phyloP scores from a whole-genome alignment of 2,888 invertebrate species.

The Leuctra nigra region DNA sequence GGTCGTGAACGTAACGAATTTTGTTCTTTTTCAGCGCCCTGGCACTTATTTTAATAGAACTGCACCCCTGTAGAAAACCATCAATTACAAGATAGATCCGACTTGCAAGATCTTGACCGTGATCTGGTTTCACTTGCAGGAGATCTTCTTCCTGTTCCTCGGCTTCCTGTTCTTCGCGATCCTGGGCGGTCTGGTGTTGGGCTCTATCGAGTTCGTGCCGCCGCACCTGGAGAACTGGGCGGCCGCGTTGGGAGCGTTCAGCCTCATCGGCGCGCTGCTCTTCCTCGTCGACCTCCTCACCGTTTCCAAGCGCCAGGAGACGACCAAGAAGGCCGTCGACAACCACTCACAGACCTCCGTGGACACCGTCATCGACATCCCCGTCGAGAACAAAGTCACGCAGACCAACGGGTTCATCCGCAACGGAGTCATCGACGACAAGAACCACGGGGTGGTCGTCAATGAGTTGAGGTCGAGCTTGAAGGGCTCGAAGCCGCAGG shows the following conservation, averaged over 20 bases:
- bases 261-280: conserved; percentile 57
- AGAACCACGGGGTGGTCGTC: conserved; percentile 12
- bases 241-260: conserved; percentile 59
- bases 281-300: conserved; percentile 57
- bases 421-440: neutral
- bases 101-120: too few species aligned
- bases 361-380: neutral
- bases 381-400: conserved; percentile 16
- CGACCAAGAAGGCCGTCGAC: conserved; percentile 1
- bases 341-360: conserved; percentile 14
- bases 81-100: too few species aligned
- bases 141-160: conserved; percentile 60
- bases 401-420: conserved; percentile 15
- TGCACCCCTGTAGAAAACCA: too few species aligned
- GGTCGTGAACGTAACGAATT: too few species aligned
- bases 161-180: conserved; percentile 63
- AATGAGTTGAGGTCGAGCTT: conserved; percentile 18
- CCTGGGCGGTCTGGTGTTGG: conserved; percentile 60
- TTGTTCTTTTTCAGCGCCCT: too few species aligned
- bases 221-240: conserved; percentile 61
- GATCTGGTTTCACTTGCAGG: conserved; percentile 45
- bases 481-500: conserved; percentile 7
- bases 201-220: conserved; percentile 64
- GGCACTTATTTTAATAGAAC: too few species aligned
- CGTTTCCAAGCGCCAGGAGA: conserved; percentile 1